Percentiles rank a stretch among this genome's conserved stretches.
These are phyloP conservation scores for Oryzias curvinotus DNA, from an alignment of 2,113 vertebrate genomes.

Conservation along the genomic window DNA sequence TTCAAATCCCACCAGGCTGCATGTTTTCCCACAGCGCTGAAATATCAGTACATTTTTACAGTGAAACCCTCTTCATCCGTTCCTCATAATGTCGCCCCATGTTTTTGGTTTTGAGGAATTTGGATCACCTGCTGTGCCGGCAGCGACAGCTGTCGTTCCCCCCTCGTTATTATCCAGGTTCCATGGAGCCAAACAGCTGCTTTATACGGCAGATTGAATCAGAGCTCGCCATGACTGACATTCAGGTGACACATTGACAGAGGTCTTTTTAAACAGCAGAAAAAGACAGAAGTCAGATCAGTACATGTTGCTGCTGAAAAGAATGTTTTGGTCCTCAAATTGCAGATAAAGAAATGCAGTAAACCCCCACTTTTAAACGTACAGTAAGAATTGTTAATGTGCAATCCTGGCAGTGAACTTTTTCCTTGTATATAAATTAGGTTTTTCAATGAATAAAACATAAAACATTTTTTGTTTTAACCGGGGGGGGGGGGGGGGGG, in stretches of 20 bases:
- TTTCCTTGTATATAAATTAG: slow-evolving; percentile 58
- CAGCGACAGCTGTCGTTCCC: slow-evolving; percentile 59
- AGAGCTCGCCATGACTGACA: slow-evolving; percentile 55
- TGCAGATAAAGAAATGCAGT: slow-evolving; percentile 21
- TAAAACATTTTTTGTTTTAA: slow-evolving; percentile 55
- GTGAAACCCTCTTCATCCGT: slow-evolving; percentile 35
- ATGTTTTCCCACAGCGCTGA: slow-evolving; percentile 25
- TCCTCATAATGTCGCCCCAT: slow-evolving; percentile 62
- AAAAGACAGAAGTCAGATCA: slow-evolving; percentile 3
- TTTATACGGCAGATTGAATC: slow-evolving; percentile 72
- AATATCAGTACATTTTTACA: slow-evolving; percentile 45
- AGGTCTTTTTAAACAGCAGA: slow-evolving; percentile 19
- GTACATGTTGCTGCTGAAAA: slow-evolving; percentile 14
- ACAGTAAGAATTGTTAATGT: slow-evolving; percentile 39
- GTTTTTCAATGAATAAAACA: slow-evolving; percentile 65
- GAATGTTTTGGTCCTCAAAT: slow-evolving; percentile 13
- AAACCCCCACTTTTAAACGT: slow-evolving; percentile 33
- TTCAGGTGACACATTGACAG: slow-evolving; percentile 36
- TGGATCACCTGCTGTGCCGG: slow-evolving; percentile 55
- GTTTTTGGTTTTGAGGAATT: slow-evolving; percentile 65
- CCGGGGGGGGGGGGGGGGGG: slow-evolving; percentile 44
- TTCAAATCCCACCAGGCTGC: slow-evolving; percentile 22
- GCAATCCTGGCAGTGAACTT: slow-evolving; percentile 32
- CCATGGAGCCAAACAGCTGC: slow-evolving; percentile 74
- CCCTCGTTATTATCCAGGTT: slow-evolving; percentile 73